Evolutionary conservation across 2,888 invertebrate genomes (phyloP), one percentile per base, ranked within the genome.

Genomic region (Hydropsyche betteni): DNA sequence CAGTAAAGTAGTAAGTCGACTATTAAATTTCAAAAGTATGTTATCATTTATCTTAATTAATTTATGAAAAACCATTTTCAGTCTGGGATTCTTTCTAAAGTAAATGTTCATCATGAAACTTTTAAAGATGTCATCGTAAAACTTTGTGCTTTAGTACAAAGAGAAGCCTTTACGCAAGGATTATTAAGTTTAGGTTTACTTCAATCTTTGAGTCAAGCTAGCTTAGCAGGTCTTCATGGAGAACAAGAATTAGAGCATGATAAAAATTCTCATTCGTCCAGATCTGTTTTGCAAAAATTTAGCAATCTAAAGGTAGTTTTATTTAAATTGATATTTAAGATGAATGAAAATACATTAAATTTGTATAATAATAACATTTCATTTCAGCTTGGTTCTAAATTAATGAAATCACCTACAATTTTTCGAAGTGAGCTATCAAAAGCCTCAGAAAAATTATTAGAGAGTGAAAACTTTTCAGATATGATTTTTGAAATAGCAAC

Each of bases 401-500:
- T 92, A n/a, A 90, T 90, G 82, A 86, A 88, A 77, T 87, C 91
- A 58, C 90, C 90, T 6, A 83, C 85, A 76, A 86, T 90, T 2
- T 84, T 85, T 75, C 86, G 88, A 69, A 91, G 90, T 81, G 83
- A 82, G 70, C 83, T 91, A 72, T 90, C 91, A 0, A 86, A 88
- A 81, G 86, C 87, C 80, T 88, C 90, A n/a, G 83, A 89, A 34
- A 86, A 89, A 74, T 82, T 91, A 12, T 70, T 91, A 55, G 86
- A 87, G 80, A 88, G 87, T 8, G 87, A 86, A 24, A 83, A 85
- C 71, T 85, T 87, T 78, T 87, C 91, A 5, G 91, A 92, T 82
- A 91, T 92, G 91, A 88, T 89, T 80, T 92, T 92, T 83, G 91
- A 91, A 83, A 86, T 89, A 50, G 50, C 74, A n/a, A 33, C 55